A percentile compares a stretch with the other conserved stretches of the same genome.
phyloP scores from a whole-genome alignment of 1,140 invertebrate species.

The Armadillidium nasatum region DNA sequence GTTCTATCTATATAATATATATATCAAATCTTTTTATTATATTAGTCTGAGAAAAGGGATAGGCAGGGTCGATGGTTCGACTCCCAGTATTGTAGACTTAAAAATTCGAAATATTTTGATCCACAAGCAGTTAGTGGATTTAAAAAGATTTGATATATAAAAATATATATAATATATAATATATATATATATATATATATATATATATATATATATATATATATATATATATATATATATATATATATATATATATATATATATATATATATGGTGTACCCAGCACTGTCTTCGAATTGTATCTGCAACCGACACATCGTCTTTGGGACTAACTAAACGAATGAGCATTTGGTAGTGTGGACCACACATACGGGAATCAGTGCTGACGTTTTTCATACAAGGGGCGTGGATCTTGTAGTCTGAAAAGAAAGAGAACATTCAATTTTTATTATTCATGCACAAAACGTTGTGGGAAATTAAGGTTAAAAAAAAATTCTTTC shows the following conservation, averaged over 20 bases:
- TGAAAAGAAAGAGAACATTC: neutral
- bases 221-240: neutral
- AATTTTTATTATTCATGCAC: no score
- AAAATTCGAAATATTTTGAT: neutral
- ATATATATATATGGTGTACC: no score
- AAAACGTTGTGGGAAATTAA: no score
- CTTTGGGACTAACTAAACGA: constrained; percentile 16
- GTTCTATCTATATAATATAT: no score
- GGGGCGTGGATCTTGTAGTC: constrained; percentile 28
- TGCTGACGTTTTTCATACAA: constrained; percentile 33
- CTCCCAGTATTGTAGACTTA: neutral
- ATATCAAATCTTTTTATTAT: no score
- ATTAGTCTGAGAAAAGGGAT: no score
- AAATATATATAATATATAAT: neutral
- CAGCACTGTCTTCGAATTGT: constrained; percentile 27
- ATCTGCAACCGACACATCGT: constrained; percentile 19
- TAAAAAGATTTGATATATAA: neutral
- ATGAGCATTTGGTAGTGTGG: constrained; percentile 28
- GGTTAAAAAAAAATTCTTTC: no score
- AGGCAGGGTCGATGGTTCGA: no score
- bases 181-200: constrained; percentile 6
- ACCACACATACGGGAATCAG: constrained; percentile 21
- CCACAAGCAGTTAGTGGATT: no score
- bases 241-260: no score
- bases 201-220: neutral